Evolutionary conservation across 2,888 invertebrate genomes (phyloP).

Genomic region (Orthosia gracilis): DNA sequence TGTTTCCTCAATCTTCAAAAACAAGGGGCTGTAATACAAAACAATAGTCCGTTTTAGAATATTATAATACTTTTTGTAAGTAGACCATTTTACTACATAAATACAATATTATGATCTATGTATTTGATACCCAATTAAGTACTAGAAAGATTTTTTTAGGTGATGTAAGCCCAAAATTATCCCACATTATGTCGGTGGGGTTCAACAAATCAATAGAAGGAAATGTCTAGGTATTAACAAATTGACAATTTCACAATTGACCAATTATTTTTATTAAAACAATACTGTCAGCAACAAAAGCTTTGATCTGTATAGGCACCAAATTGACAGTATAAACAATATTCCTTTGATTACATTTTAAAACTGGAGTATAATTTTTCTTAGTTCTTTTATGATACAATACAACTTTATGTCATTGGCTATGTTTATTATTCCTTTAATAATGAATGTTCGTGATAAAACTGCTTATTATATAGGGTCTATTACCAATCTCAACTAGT

Average conservation of each 20-base stretch:
- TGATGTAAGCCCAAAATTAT: constrained; percentile 63
- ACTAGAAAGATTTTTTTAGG: constrained; percentile 26
- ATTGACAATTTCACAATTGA: constrained; percentile 82
- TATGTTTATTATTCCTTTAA: constrained; percentile 56
- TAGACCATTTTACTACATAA: constrained; percentile 25
- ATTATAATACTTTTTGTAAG: not conserved
- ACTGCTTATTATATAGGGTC: constrained; percentile 64
- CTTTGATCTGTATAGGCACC: constrained; percentile 42
- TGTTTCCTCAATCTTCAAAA: not conserved
- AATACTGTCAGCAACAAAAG: constrained; percentile 64
- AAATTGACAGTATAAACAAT: constrained; percentile 42
- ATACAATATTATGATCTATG: constrained; percentile 4
- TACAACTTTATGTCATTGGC: constrained; percentile 45
- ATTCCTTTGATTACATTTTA: constrained; percentile 17
- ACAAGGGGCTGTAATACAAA: constrained; percentile 10
- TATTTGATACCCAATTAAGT: constrained; percentile 29
- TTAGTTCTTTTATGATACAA: constrained; percentile 32
- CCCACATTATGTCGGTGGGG: constrained; percentile 77
- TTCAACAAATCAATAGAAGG: constrained; percentile 64
- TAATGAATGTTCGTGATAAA: constrained; percentile 47
- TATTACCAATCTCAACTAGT: constrained; percentile 74
- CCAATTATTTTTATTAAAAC: constrained; percentile 63
- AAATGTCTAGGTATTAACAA: constrained; percentile 67
- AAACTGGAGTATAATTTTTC: constrained; percentile 27
- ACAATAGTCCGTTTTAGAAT: not conserved